Base-by-base conservation (phyloP, 2,888 invertebrate species). In the Caenorhabditis auriculariae region DNA sequence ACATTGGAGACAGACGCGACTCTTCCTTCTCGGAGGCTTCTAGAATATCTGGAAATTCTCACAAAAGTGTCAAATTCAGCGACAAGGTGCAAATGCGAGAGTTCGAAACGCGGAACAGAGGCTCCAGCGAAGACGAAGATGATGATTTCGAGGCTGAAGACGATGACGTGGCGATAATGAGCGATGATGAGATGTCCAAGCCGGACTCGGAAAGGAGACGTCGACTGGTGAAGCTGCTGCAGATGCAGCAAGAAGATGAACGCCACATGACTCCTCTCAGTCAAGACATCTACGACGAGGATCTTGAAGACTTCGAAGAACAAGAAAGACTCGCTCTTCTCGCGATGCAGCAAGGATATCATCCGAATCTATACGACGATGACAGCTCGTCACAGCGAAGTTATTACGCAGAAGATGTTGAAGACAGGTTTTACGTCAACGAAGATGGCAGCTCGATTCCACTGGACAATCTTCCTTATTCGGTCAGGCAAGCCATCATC, bases 21-120 rank as follows among this genome's bases (percentile, higher is more conserved):
- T 72, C 72, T 1, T 69, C 66, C n/a, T 53, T 71, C 60, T 64
- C 64, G 4, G 69, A 72, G 53, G 61, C 68, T 15, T 69, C 67
- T 7, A 51, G 66, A 6, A 45, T 64, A 32, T 69, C 71, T 4
- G 53, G 49, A 48, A 46, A 50, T 9, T 59, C 64, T 21, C 60
- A 64, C 37, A 74, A 74, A 35, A 68, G 68, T 12, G 74, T 74
- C 44, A 74, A 65, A 15, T 74, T 74, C 62, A 66, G 62, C 27
- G 72, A 74, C 41, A 44, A 66, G 23, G 64, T 74, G 5, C 60
- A 63, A 39, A 69, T 68, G 37, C 63, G 60, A 24, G 74, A 74
- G 42, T 72, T 74, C 28, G 74, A 74, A 48, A 26, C n/a, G n/a
- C n/a, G 72, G 44, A 60, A 61, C 12, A 57, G 58, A 35, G 52